Conservation (phyloP, 2,888 invertebrate genomes). For the Andricus quercusramuli region DNA sequence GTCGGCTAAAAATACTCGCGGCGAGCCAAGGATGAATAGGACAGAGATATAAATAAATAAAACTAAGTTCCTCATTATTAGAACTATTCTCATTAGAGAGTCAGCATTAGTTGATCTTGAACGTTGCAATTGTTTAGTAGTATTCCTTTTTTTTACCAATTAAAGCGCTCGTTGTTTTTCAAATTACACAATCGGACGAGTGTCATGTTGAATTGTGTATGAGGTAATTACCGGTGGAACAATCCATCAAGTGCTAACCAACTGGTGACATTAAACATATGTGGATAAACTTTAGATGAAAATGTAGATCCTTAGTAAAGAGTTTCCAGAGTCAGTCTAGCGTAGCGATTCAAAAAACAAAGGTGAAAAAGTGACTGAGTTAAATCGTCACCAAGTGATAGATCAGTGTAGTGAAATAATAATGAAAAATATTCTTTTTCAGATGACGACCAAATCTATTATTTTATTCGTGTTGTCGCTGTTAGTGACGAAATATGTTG, state of each 20-base stretch:
- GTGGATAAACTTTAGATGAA: background rate
- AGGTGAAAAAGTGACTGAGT: background rate
- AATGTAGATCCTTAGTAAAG: background rate
- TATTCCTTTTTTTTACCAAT: slow-evolving; percentile 27
- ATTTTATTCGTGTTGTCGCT: slow-evolving; percentile 60
- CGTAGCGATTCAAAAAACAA: background rate
- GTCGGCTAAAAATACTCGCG: slow-evolving; percentile 71
- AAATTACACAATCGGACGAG: slow-evolving; percentile 56
- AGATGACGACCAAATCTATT: slow-evolving; percentile 62
- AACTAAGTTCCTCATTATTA: slow-evolving; percentile 54
- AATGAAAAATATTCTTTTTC: slow-evolving; percentile 34
- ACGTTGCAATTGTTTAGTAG: background rate
- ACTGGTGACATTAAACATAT: slow-evolving; percentile 38
- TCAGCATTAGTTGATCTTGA: slow-evolving; percentile 22
- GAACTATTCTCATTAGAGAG: slow-evolving; percentile 49
- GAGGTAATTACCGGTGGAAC: slow-evolving; percentile 53
- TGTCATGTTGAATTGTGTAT: slow-evolving; percentile 49
- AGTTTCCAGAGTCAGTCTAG: background rate
- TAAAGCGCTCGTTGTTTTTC: background rate
- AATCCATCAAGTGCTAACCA: slow-evolving; percentile 58
- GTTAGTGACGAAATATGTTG: slow-evolving; percentile 55
- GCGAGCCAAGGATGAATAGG: slow-evolving; percentile 75
- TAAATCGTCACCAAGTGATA: background rate
- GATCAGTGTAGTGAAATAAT: background rate
- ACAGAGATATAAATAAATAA: slow-evolving; percentile 73